phyloP scores from a whole-genome alignment of 2,888 invertebrate genomes.

The Spisula subtruncata region DNA sequence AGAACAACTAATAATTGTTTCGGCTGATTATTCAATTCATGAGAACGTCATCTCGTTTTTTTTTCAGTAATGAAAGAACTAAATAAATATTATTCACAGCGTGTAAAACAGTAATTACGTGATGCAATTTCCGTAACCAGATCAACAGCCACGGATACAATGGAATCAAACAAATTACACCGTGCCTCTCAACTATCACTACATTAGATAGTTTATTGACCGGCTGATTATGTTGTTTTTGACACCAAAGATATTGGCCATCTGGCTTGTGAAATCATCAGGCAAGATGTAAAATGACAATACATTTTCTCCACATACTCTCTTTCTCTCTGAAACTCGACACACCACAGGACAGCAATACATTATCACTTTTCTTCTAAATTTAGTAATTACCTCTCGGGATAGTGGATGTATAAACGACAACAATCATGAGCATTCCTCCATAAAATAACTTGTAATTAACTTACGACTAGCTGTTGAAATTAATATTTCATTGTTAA shows the following conservation, averaged over 20 bases:
- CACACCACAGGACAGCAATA: background rate
- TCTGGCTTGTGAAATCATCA: background rate
- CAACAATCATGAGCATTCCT: background rate
- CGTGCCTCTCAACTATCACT: background rate
- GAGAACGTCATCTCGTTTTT: background rate
- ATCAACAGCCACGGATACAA: background rate
- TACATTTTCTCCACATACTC: background rate
- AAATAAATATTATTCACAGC: conserved; percentile 8
- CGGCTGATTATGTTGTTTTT: background rate
- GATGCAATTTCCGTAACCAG: background rate
- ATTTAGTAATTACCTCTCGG: conserved; percentile 3
- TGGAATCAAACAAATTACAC: background rate
- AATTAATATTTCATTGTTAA: background rate
- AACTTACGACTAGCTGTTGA: background rate
- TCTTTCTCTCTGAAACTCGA: too few species aligned
- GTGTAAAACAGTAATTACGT: background rate
- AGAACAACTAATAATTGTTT: too few species aligned
- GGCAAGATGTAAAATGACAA: background rate
- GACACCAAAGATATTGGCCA: conserved; percentile 11
- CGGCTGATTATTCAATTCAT: background rate
- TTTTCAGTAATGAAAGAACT: background rate
- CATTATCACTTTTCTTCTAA: conserved; percentile 1
- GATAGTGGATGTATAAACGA: background rate
- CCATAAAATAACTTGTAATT: background rate
- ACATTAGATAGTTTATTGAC: background rate